Percentiles rank a stretch among this genome's conserved stretches.
Conservation (phyloP, 2,797 vertebrate species). For the Clarias pachynema region DNA sequence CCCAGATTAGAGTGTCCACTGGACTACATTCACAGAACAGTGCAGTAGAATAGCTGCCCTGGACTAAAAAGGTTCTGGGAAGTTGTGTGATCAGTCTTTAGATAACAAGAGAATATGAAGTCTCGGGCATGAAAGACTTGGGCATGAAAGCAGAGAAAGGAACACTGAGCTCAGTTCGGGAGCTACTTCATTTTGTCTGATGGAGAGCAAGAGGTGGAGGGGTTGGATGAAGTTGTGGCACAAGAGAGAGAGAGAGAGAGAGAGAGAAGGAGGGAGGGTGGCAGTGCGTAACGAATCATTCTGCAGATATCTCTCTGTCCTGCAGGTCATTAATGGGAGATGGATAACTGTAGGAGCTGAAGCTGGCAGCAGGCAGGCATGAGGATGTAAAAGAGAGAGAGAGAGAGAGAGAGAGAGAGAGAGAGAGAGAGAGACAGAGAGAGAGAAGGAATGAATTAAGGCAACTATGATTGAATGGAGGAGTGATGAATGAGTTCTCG, state of each 20-base stretch:
- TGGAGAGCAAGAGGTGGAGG: conserved; percentile 13
- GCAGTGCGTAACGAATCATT: conserved; percentile 38
- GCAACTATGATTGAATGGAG: conserved; percentile 47
- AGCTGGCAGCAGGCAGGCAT: conserved; percentile 36
- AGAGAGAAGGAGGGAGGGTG: conserved; percentile 27
- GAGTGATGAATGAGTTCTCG: conserved; percentile 51
- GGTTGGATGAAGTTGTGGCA: conserved; percentile 24
- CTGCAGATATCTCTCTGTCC: conserved; percentile 36
- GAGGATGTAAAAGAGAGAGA: conserved; percentile 20
- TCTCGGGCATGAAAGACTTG: no score
- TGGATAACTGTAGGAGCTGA: conserved; percentile 40
- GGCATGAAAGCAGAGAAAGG: conserved; percentile 18
- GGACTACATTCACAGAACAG: neutral
- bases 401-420: conserved; percentile 22
- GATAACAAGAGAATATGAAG: conserved; percentile 15
- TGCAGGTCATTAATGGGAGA: conserved; percentile 52
- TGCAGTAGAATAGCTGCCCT: neutral
- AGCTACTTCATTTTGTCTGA: conserved; percentile 28
- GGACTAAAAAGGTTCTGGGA: neutral
- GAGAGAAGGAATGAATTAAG: conserved; percentile 47
- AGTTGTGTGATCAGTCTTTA: conserved; percentile 5
- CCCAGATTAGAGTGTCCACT: neutral
- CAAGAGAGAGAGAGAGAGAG: conserved; percentile 20
- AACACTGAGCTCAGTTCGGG: conserved; percentile 12
- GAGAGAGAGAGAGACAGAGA: conserved; percentile 14